These are phyloP conservation scores for Trinectes maculatus DNA, from an alignment of 2,113 vertebrate species.

Conservation along the genomic window DNA sequence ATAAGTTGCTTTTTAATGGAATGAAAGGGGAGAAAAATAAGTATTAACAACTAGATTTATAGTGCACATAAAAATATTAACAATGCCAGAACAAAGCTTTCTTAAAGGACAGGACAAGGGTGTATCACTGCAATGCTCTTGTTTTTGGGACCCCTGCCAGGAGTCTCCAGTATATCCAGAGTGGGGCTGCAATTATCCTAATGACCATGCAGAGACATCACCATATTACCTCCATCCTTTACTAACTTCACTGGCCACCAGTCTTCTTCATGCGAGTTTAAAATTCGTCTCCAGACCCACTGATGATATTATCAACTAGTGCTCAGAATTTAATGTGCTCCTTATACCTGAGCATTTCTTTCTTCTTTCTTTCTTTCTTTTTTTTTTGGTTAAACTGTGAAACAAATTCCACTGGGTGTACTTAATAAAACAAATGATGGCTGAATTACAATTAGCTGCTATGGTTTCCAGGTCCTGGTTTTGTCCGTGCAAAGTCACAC, in stretches of 20 bases:
- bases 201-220: conserved; percentile 15
- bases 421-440: neutral
- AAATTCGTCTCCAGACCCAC: conserved; percentile 4
- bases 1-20: neutral
- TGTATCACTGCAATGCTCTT: conserved; percentile 5
- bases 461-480: neutral
- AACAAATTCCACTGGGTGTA: neutral
- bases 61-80: conserved; percentile 19
- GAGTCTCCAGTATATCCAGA: conserved; percentile 19
- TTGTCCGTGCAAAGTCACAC: neutral
- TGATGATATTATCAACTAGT: neutral
- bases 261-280: conserved; percentile 6
- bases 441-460: neutral
- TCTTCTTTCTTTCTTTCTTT: neutral
- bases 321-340: neutral
- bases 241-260: neutral
- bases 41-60: conserved; percentile 7
- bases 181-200: conserved; percentile 16
- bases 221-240: conserved; percentile 7
- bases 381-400: neutral
- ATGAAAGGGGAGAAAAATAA: neutral
- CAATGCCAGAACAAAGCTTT: conserved; percentile 4
- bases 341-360: neutral
- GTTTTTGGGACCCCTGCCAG: conserved; percentile 28
- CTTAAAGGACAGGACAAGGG: neutral